phyloP scores from a whole-genome alignment of 2,888 invertebrate genomes.

The Adelphocoris suturalis region DNA sequence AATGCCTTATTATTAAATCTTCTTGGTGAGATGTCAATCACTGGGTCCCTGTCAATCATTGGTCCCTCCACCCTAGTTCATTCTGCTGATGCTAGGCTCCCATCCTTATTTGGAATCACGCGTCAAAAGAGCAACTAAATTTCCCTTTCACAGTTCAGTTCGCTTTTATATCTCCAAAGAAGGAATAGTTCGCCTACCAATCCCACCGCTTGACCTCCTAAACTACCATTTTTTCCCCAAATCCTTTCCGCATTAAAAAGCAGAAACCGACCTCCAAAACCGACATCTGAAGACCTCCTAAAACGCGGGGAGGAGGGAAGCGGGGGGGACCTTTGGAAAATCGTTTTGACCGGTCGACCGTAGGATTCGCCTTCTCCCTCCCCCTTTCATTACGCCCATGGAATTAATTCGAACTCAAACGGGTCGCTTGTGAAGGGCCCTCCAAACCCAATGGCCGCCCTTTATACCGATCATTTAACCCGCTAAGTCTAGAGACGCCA shows the following conservation, averaged over 20 bases:
- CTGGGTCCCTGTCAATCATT: too few species aligned
- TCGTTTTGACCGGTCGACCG: slow-evolving; percentile 39
- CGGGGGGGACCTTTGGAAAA: background rate
- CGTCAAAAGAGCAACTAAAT: too few species aligned
- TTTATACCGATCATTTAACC: slow-evolving; percentile 51
- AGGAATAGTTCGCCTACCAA: too few species aligned
- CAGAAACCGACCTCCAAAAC: background rate
- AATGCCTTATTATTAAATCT: too few species aligned
- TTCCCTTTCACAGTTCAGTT: background rate
- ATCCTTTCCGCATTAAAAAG: background rate
- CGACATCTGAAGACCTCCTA: background rate
- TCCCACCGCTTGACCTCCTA: too few species aligned
- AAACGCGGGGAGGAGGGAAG: background rate
- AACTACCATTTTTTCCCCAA: background rate
- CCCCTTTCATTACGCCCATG: slow-evolving; percentile 42
- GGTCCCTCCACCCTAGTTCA: too few species aligned
- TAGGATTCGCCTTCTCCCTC: slow-evolving; percentile 16
- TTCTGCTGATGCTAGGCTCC: too few species aligned
- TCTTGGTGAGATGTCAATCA: too few species aligned
- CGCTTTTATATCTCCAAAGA: background rate
- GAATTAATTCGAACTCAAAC: slow-evolving; percentile 48
- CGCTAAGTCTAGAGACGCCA: slow-evolving; percentile 15
- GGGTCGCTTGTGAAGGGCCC: slow-evolving; percentile 28
- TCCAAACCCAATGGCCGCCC: slow-evolving; percentile 2
- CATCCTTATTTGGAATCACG: too few species aligned